Percentiles rank a stretch among this genome's conserved stretches.
phyloP scores from a whole-genome alignment of 2,113 vertebrate species.

The Ranitomeya imitator region DNA sequence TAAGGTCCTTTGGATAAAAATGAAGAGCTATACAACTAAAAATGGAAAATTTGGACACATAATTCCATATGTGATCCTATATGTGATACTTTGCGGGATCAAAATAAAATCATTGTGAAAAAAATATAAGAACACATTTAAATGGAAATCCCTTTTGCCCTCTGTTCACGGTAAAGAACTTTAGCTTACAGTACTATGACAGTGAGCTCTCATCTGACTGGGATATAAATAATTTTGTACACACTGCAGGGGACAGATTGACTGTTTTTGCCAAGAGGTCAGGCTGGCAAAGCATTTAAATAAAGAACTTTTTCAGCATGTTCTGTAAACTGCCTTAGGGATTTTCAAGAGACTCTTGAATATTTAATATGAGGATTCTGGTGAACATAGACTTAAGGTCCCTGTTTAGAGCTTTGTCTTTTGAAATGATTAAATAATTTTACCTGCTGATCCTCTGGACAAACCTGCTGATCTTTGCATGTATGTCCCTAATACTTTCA shows the following conservation, averaged over 20 bases:
- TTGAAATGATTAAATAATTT: slow-evolving; percentile 50
- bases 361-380: slow-evolving; percentile 53
- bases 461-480: slow-evolving; percentile 50
- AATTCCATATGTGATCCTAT: too few species aligned
- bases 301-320: slow-evolving; percentile 56
- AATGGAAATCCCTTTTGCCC: neutral
- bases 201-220: slow-evolving; percentile 12
- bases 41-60: neutral
- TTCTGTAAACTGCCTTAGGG: slow-evolving; percentile 54
- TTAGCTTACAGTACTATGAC: neutral
- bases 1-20: neutral
- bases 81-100: neutral
- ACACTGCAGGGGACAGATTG: slow-evolving; percentile 56
- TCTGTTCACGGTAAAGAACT: slow-evolving; percentile 1
- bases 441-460: slow-evolving; percentile 30
- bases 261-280: slow-evolving; percentile 56
- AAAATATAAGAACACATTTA: neutral
- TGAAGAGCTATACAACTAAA: neutral
- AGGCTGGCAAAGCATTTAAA: slow-evolving; percentile 55
- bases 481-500: slow-evolving; percentile 7
- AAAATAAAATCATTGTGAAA: neutral
- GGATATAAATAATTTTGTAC: slow-evolving; percentile 55
- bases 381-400: slow-evolving; percentile 40
- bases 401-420: slow-evolving; percentile 41
- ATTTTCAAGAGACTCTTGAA: slow-evolving; percentile 57